Conservation (phyloP, 92 coral and sea anemone species). For the Zoanthus sansibaricus region DNA sequence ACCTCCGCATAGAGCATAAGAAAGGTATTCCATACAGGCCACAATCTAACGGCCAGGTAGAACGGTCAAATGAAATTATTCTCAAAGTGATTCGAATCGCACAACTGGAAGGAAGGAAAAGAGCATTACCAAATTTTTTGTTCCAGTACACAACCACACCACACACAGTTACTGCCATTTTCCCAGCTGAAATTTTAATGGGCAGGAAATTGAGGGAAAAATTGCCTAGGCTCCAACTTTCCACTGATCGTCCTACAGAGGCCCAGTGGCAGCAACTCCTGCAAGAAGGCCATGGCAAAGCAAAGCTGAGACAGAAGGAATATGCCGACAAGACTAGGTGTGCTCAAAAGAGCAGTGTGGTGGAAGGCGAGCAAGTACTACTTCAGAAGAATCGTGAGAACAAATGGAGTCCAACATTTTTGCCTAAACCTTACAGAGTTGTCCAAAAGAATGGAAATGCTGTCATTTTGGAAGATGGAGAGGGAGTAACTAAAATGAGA, state of each 20-base stretch:
- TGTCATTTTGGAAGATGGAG: background rate
- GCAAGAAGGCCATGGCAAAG: slow-evolving; percentile 42
- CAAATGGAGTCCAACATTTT: background rate
- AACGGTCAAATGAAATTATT: slow-evolving; percentile 49
- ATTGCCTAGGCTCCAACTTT: slow-evolving; percentile 34
- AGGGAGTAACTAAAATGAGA: no score
- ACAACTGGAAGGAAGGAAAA: slow-evolving; percentile 59
- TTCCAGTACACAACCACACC: slow-evolving; percentile 51
- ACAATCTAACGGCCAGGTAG: slow-evolving; percentile 54
- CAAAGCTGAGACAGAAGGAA: slow-evolving; percentile 37
- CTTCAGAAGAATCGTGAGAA: slow-evolving; percentile 31
- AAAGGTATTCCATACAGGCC: slow-evolving; percentile 1
- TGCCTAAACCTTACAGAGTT: no score
- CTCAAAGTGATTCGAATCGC: slow-evolving; percentile 60
- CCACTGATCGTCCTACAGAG: slow-evolving; percentile 6
- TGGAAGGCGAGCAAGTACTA: slow-evolving; percentile 46
- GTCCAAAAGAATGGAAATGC: no score
- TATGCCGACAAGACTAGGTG: slow-evolving; percentile 45
- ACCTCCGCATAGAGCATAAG: background rate
- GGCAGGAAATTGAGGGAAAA: slow-evolving; percentile 49
- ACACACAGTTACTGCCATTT: slow-evolving; percentile 36
- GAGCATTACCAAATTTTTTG: slow-evolving; percentile 41
- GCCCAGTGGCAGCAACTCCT: slow-evolving; percentile 33
- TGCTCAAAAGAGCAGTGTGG: slow-evolving; percentile 28
- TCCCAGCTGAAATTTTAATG: slow-evolving; percentile 45